Evolutionary conservation across 2,113 vertebrate species (phyloP).

Genomic region (Apaloderma vittatum): DNA sequence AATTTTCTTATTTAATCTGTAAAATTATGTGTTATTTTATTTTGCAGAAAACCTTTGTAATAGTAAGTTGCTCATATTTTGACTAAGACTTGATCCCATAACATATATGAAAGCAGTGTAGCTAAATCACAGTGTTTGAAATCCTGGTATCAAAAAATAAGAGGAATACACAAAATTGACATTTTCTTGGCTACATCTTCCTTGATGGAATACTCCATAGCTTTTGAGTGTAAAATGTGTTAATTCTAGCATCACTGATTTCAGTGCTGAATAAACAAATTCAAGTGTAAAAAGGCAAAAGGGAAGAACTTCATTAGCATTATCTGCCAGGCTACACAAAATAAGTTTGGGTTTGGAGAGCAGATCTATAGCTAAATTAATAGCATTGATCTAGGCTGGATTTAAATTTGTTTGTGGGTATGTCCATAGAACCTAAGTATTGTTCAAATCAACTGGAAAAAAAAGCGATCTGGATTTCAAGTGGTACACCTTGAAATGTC

Average conservation of each 20-base stretch:
- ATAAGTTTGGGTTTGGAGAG: not conserved
- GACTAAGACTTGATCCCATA: not conserved
- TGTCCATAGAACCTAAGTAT: not conserved
- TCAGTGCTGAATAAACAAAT: not conserved
- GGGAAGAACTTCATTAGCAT: not conserved
- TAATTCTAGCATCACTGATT: not conserved
- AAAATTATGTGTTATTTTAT: not conserved
- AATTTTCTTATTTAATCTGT: not conserved
- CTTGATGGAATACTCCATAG: not conserved
- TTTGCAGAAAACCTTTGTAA: not conserved
- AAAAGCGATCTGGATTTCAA: slow-evolving; percentile 13
- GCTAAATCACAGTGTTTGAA: not conserved
- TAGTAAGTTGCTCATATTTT: not conserved
- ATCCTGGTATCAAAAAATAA: not conserved
- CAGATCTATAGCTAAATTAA: not conserved
- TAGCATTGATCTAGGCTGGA: not conserved
- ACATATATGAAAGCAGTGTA: not conserved
- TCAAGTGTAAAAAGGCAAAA: not conserved
- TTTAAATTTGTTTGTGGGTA: not conserved
- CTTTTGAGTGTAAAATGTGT: not conserved
- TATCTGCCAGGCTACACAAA: not conserved
- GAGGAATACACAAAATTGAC: not conserved
- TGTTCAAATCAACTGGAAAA: slow-evolving; percentile 22
- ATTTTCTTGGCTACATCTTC: not conserved
- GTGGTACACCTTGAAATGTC: slow-evolving; percentile 40